These are phyloP conservation scores for Muntiacus muntjak DNA, from an alignment of 2,113 vertebrate species.

Conservation along the genomic window DNA sequence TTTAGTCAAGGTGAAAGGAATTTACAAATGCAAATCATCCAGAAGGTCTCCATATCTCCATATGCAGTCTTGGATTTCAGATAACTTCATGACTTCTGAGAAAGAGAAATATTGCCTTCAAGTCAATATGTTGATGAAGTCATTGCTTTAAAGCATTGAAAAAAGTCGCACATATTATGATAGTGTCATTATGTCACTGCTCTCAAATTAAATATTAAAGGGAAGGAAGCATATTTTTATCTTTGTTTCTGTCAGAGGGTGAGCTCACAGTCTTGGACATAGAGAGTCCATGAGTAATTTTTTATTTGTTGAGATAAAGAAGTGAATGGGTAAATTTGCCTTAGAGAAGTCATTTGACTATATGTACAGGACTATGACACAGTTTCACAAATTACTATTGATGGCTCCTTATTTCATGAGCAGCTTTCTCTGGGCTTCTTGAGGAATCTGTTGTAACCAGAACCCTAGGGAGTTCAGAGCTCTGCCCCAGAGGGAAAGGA, in stretches of 20 bases:
- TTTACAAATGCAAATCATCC: background rate
- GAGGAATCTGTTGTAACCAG: background rate
- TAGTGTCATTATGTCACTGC: background rate
- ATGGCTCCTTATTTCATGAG: background rate
- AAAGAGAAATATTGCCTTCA: background rate
- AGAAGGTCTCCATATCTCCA: background rate
- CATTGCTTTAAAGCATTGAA: background rate
- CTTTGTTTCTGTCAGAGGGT: background rate
- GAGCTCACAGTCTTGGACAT: background rate
- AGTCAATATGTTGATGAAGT: background rate
- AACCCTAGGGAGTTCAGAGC: background rate
- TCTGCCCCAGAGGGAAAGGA: background rate
- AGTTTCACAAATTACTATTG: background rate
- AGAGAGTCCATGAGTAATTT: background rate
- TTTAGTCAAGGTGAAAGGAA: rapidly evolving
- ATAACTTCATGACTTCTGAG: background rate
- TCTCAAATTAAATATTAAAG: background rate
- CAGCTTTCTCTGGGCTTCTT: background rate
- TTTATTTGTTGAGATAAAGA: background rate
- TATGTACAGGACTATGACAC: background rate
- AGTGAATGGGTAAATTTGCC: background rate
- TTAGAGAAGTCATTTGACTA: background rate
- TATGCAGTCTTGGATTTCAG: background rate
- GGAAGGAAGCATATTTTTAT: background rate
- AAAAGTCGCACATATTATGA: background rate